Evolutionary conservation across 53 echinoderm and acorn worm genomes (phyloP), one percentile per base, ranked within the genome.

Genomic region (Patiria pectinifera): DNA sequence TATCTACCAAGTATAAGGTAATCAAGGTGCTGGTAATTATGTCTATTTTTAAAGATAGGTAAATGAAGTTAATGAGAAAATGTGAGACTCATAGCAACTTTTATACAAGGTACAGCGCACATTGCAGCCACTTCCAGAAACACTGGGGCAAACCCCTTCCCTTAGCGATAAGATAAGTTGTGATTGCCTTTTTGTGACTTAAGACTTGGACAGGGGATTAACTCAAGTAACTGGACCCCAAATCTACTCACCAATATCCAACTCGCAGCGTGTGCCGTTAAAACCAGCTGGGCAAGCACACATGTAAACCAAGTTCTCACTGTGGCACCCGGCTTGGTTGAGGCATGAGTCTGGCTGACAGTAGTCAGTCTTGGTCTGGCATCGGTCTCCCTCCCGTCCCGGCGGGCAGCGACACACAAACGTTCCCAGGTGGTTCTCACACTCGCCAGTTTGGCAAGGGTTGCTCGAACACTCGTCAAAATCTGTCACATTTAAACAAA

Each of bases 241-340:
- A 15, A 69, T 69, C 21, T 15, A 18, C 89, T 83, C 63, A 93
- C 89, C 90, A 14, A 93, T 35, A 59, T 89, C 81, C 46, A 62
- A 43, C 44, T 90, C 83, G 43, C 93, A 93, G n/a, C 35, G 45
- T 22, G 62, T 35, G 18, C 93, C 93, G 13, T 82, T 89, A 25
- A 70, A 83, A 61, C 83, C 82, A 6, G 49, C 46, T 19, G 58
- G 90, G 74, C 93, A 93, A 35, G 48, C 19, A 35, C 93, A 93
- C 66, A 45, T 83, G 11, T 23, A 90, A 61, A 60, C 72, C 2
- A 74, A 23, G 49, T 82, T 90, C 53, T 74, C 74, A 10, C 74
- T 74, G 18, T 21, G 63, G 71, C 93, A 93, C 6, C 60, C 47
- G n/a, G 35, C 93, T n/a, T 62, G 59, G 62, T 93, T 93, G 74